Percentiles rank a stretch among this genome's conserved stretches.
Conservation (phyloP, 2,888 invertebrate species). For the Pachliopta kotzebuea region DNA sequence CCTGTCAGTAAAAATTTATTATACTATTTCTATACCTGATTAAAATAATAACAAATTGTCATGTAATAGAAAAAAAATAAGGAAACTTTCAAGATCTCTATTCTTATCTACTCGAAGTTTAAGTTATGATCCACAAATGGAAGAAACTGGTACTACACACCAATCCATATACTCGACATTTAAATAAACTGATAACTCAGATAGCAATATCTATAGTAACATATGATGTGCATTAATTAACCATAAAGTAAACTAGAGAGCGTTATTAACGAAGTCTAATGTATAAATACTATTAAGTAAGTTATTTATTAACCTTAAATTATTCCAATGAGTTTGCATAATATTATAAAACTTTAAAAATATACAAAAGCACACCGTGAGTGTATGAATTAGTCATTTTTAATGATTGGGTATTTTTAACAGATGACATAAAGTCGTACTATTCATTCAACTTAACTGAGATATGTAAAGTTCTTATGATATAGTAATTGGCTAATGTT, state of each 20-base stretch:
- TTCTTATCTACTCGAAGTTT: conserved; percentile 21
- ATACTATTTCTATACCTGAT: too few relatives aligned
- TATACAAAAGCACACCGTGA: background rate
- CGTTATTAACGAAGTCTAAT: conserved; percentile 26
- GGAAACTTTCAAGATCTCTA: background rate
- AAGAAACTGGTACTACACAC: conserved; percentile 24
- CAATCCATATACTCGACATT: conserved; percentile 22
- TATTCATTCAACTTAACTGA: too few relatives aligned
- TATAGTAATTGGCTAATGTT: too few relatives aligned
- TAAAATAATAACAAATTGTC: too few relatives aligned
- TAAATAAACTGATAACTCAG: conserved; percentile 26
- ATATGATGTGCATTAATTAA: conserved; percentile 27
- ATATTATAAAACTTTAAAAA: background rate
- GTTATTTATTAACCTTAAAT: conserved; percentile 14
- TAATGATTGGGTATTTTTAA: too few relatives aligned
- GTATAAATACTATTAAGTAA: conserved; percentile 20
- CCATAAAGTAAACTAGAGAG: conserved; percentile 27
- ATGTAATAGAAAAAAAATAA: background rate
- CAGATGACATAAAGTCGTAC: too few relatives aligned
- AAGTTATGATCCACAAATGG: conserved; percentile 26
- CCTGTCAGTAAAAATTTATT: too few relatives aligned
- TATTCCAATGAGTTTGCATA: conserved; percentile 18
- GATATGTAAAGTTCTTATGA: too few relatives aligned
- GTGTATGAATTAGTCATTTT: too few relatives aligned
- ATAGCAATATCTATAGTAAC: conserved; percentile 28